A percentile compares a stretch with the other conserved stretches of the same genome.
phyloP scores from a whole-genome alignment of 2,888 invertebrate species.

The Drosophila ustulata region DNA sequence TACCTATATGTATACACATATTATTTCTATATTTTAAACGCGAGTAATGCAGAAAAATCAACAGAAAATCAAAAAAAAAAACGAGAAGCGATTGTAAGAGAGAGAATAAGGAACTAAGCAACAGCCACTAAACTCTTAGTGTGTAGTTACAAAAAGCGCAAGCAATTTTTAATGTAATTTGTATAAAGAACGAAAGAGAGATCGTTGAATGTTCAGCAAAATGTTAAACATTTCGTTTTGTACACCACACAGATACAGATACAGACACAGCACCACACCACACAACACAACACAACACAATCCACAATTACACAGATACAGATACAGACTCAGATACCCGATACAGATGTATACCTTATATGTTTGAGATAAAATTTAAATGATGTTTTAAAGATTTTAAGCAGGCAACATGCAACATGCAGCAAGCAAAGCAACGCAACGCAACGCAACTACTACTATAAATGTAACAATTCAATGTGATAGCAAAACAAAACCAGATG shows the following conservation, averaged over 20 bases:
- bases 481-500: conserved; percentile 83
- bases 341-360: conserved; percentile 58
- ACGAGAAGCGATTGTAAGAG: conserved; percentile 27
- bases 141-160: conserved; percentile 65
- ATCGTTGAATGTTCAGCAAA: conserved; percentile 60
- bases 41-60: conserved; percentile 43
- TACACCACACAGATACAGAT: conserved; percentile 35
- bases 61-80: conserved; percentile 33
- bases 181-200: conserved; percentile 45
- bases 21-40: conserved; percentile 75
- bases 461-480: conserved; percentile 85
- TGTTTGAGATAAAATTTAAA: conserved; percentile 80
- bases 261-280: conserved; percentile 28
- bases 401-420: conserved; percentile 69
- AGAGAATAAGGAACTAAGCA: conserved; percentile 75
- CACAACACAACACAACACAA: too few species aligned
- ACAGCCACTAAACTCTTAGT: conserved; percentile 70
- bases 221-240: conserved; percentile 51
- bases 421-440: conserved; percentile 53
- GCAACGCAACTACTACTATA: conserved; percentile 81
- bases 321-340: conserved; percentile 13
- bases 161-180: conserved; percentile 71
- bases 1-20: conserved; percentile 69
- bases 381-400: conserved; percentile 77
- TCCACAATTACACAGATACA: background rate